phyloP scores from a whole-genome alignment of 2,888 invertebrate species.

The Nipponacmea schrenckii region DNA sequence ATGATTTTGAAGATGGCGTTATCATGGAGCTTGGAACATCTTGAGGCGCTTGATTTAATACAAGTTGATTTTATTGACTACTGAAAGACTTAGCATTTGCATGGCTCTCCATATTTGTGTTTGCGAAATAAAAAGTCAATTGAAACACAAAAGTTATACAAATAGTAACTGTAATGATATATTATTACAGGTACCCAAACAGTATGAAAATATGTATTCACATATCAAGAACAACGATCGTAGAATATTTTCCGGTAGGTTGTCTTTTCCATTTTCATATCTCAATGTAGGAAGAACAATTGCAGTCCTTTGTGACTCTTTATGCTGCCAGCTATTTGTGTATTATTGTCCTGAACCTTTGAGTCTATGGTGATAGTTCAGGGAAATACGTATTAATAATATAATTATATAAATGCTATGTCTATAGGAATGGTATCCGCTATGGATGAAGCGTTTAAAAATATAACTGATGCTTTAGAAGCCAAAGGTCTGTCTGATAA shows the following conservation, averaged over 20 bases:
- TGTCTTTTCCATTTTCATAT: too few relatives aligned
- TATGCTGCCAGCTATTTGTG: too few relatives aligned
- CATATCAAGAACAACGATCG: constrained; percentile 35
- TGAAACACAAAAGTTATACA: background rate
- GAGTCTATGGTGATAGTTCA: background rate
- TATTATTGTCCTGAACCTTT: too few relatives aligned
- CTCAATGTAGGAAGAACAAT: too few relatives aligned
- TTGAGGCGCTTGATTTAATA: too few relatives aligned
- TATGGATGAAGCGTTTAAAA: constrained; percentile 85
- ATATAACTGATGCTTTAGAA: constrained; percentile 77
- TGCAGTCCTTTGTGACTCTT: too few relatives aligned
- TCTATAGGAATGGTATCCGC: constrained; percentile 75
- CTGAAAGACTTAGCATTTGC: too few relatives aligned
- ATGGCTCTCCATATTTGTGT: too few relatives aligned
- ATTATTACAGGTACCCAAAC: constrained; percentile 33
- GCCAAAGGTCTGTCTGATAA: constrained; percentile 78
- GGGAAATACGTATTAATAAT: background rate
- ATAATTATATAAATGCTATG: background rate
- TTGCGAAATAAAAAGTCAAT: background rate
- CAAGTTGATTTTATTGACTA: too few relatives aligned
- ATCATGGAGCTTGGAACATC: too few relatives aligned
- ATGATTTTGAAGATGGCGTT: too few relatives aligned
- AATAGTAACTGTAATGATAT: background rate
- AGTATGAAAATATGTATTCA: constrained; percentile 35
- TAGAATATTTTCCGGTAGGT: constrained; percentile 41